Conservation (phyloP, 2,113 vertebrate species). For the Sminthopsis crassicaudata region DNA sequence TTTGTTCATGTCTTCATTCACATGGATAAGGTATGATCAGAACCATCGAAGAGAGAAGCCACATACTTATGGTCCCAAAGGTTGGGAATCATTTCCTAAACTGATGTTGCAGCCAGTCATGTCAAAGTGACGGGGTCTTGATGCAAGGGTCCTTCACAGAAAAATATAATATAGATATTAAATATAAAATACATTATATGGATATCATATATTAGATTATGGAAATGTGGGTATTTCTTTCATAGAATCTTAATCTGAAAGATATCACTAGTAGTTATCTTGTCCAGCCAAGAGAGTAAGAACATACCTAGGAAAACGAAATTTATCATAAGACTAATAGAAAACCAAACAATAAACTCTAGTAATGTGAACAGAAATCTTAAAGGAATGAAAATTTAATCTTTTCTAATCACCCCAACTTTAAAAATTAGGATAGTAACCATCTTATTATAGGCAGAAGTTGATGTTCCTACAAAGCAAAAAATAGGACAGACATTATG, state of each 20-base stretch:
- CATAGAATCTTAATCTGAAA: background rate
- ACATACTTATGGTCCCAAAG: background rate
- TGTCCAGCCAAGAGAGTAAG: slow-evolving; percentile 16
- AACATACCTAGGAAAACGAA: slow-evolving; percentile 22
- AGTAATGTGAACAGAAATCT: background rate
- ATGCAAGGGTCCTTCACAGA: background rate
- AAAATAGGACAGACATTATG: background rate
- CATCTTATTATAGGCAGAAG: background rate
- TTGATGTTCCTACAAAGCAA: background rate
- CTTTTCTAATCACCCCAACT: background rate
- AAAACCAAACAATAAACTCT: background rate
- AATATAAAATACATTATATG: no score
- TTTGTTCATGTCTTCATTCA: background rate
- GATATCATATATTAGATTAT: no score
- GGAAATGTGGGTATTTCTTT: background rate
- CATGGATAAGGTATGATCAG: background rate
- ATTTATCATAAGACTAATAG: background rate
- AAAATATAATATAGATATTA: no score
- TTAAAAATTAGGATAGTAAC: background rate
- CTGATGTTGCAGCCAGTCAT: background rate
- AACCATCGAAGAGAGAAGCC: background rate
- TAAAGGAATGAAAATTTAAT: background rate
- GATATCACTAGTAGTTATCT: background rate
- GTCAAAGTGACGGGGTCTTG: background rate
- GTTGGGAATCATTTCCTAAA: background rate